A percentile compares a stretch with the other conserved stretches of the same genome.
Evolutionary conservation across 2,113 vertebrate genomes (phyloP).

Genomic region (Condylura cristata): DNA sequence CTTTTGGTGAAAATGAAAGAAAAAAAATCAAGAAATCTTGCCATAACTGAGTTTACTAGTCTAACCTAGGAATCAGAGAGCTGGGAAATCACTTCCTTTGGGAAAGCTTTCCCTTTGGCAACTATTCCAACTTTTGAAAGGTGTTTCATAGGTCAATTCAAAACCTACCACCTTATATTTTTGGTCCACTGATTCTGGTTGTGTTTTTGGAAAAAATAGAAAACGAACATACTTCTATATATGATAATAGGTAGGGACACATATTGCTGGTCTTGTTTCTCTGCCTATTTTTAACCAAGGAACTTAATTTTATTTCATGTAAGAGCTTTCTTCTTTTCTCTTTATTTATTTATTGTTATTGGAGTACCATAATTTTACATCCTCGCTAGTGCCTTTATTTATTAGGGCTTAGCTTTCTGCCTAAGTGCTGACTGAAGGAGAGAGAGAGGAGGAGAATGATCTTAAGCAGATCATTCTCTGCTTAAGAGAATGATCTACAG

Average conservation of each 20-base stretch:
- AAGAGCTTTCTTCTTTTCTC: too few relatives aligned
- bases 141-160: not conserved
- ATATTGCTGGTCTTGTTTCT: not conserved
- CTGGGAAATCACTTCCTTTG: not conserved
- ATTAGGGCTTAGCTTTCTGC: not conserved
- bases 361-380: too few relatives aligned
- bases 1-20: not conserved
- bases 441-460: too few relatives aligned
- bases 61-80: not conserved
- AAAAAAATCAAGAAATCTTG: not conserved
- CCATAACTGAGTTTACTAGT: not conserved
- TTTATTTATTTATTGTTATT: too few relatives aligned
- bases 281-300: not conserved
- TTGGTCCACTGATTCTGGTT: not conserved
- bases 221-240: not conserved
- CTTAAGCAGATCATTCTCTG: too few relatives aligned
- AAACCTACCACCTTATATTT: not conserved
- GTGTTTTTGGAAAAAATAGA: not conserved
- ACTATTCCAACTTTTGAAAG: not conserved
- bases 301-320: too few relatives aligned
- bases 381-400: too few relatives aligned
- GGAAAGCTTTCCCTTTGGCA: not conserved
- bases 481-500: not conserved
- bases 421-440: not conserved
- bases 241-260: not conserved